Base-by-base conservation (phyloP, 2,113 vertebrate genomes). In the Mystacornis crossleyi region DNA sequence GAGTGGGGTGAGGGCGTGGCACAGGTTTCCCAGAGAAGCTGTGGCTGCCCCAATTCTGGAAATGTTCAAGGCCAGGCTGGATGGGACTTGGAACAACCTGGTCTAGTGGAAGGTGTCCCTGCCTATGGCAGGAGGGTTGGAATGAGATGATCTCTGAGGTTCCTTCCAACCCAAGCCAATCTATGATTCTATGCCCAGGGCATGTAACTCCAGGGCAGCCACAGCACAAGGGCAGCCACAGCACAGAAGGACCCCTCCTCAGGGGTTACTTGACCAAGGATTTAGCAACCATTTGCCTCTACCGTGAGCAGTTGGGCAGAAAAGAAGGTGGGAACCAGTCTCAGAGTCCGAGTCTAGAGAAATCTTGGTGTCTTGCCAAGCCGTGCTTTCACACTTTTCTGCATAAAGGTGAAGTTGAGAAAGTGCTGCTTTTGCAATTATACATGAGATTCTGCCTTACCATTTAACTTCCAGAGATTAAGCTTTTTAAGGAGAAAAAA, bases 211-310 rank as follows among this genome's bases (percentile, higher is more conserved):
- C 36, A 12, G 8, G 2, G 14, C 15, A 66, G 26, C 23, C 1
- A 1, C 0, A 0, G 17, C 31, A 45, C 0, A 0, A 16, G 31
- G 8, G 3, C 73, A 36, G 33, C 74, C 33, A n/a, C n/a, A n/a
- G n/a, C 15, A 54, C 12, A 14, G 19, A 51, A 71, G 14, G 33
- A 55, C 6, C 8, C 8, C 71, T 87, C 14, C 29, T 69, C 48
- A 54, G 53, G 36, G 14, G 2, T 5, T 23, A 4, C 36, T 51
- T 72, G 43, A 48, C 31, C 45, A 13, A 8, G 19, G 42, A 12
- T 72, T 86, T 42, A 66, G 16, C 38, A 90, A 24, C 6, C 8
- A 8, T 18, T 71, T 78, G 12, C 60, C 11, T 64, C 38, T 71
- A 13, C 43, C 33, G 12, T 7, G 17, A 61, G 31, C 2, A 6